Evolutionary conservation across 2,113 vertebrate species (phyloP).

Genomic region (Lepus europaeus): DNA sequence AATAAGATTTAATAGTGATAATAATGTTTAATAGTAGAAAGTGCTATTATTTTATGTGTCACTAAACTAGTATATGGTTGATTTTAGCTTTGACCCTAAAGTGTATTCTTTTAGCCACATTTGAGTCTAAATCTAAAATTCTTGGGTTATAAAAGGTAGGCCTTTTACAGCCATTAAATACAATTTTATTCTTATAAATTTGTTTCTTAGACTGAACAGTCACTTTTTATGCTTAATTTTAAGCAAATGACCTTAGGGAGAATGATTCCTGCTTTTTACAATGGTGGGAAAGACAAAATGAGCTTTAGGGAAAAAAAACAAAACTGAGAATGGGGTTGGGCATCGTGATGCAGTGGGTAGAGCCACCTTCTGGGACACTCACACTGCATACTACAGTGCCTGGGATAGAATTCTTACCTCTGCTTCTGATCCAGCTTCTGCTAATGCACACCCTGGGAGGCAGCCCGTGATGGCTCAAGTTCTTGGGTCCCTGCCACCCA

Average conservation of each 20-base stretch:
- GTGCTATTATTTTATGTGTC: background rate
- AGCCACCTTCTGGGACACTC: too few relatives aligned
- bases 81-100: constrained; percentile 26
- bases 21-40: background rate
- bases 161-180: constrained; percentile 14
- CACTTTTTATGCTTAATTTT: constrained; percentile 42
- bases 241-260: background rate
- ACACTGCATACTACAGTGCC: too few relatives aligned
- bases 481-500: too few relatives aligned
- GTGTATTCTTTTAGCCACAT: background rate
- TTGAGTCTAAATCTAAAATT: constrained; percentile 37
- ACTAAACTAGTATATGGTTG: background rate
- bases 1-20: constrained; percentile 3
- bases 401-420: too few relatives aligned
- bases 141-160: background rate
- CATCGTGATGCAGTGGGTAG: too few relatives aligned
- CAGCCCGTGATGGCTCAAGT: too few relatives aligned
- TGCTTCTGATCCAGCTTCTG: too few relatives aligned
- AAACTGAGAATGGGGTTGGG: too few relatives aligned
- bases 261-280: background rate
- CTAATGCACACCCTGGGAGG: too few relatives aligned
- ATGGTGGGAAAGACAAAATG: constrained; percentile 30
- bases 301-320: background rate
- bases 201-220: constrained; percentile 42
- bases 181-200: constrained; percentile 16